Base-by-base conservation (phyloP, 2,797 vertebrate species). In the Percopsis omiscomaycus region DNA sequence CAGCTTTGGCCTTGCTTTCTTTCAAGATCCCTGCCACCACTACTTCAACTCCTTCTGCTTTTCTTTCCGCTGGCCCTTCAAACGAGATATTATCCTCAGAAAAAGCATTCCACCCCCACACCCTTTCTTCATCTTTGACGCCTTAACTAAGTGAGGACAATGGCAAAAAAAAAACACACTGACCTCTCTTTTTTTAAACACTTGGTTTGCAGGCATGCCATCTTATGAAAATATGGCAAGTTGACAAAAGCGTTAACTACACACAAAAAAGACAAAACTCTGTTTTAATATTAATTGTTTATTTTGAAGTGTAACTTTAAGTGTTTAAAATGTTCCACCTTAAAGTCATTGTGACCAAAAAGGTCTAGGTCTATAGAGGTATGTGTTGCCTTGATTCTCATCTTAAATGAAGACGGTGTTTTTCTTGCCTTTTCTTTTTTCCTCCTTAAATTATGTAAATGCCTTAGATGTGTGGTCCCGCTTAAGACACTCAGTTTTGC, bases 401-500 rank as follows among this genome's bases (percentile, higher is more conserved):
- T 91, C 92, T 90, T 92, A 91, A 94, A 93, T 90, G 89, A 92
- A 89, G 89, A 83, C 91, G 86, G 84, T 84, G 84, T 89, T 87
- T 81, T 86, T 87, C 77, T 81, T 79, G 64, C 72, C 82, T 75
- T 85, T 74, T 80, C 58, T 67, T 59, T 64, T 83, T 71, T 77
- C 83, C 82, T 83, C 84, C 93, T 93, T 96, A 96, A 98, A 96
- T 95, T 96, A 99, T 99, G 97, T 95, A 96, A 98, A 98, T 97
- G 91, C 93, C 84, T 93, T 85, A 96, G 95, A 96, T 98, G 97
- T 98, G 96, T 99, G 97, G 96, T 99, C 96, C 93, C 85, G 91
- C 94, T 95, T 96, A 95, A 98, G 95, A 96, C 95, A 97, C 95
- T 96, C 93, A 96, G 94, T 98, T 97, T 96, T 97, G 96, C 96